phyloP scores from a whole-genome alignment of 2,797 vertebrate species.

The Propithecus perrieri region DNA sequence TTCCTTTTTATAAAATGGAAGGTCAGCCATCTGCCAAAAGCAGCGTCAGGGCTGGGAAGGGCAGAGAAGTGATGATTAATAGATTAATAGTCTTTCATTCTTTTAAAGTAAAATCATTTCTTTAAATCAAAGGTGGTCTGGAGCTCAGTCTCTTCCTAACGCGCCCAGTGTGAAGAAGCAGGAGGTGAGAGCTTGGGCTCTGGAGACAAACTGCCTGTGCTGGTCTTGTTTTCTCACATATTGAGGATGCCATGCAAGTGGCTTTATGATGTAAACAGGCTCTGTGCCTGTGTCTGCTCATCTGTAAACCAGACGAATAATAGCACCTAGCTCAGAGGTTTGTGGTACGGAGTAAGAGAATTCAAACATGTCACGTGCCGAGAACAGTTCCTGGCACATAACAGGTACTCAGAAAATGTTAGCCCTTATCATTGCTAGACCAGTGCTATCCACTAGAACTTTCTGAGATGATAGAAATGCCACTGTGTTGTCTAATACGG shows the following conservation, averaged over 20 bases:
- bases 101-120: constrained; percentile 13
- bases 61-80: neutral
- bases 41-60: neutral
- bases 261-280: neutral
- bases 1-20: neutral
- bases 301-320: neutral
- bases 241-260: neutral
- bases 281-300: neutral
- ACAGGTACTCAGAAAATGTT: neutral
- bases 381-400: neutral
- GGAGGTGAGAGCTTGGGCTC: neutral
- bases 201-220: neutral
- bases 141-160: neutral
- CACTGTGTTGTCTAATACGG: neutral
- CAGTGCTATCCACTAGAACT: neutral
- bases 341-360: neutral
- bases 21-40: neutral
- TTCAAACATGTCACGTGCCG: neutral
- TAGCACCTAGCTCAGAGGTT: neutral
- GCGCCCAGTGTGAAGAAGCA: neutral
- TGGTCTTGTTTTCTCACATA: neutral
- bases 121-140: neutral
- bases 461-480: neutral
- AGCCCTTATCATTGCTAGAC: neutral
- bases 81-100: neutral